A percentile compares a stretch with the other conserved stretches of the same genome.
These are phyloP conservation scores for Crocuta crocuta DNA, from an alignment of 2,113 vertebrate species.

Conservation along the genomic window DNA sequence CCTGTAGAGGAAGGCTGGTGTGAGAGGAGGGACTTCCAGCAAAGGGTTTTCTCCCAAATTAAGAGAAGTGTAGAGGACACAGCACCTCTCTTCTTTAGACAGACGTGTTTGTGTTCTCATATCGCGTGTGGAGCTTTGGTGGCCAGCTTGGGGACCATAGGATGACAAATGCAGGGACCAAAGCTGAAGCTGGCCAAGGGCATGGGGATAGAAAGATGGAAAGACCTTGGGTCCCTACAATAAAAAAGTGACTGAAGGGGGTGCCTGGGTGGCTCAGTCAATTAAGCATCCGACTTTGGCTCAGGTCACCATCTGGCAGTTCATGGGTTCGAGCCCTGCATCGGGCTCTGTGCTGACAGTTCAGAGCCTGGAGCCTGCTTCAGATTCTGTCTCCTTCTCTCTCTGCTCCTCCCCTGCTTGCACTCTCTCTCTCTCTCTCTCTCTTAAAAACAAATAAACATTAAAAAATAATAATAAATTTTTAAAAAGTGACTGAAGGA, in stretches of 20 bases:
- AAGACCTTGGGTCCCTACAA: neutral
- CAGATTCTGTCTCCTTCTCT: no score
- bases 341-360: no score
- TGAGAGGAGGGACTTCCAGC: neutral
- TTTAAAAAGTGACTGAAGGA: neutral
- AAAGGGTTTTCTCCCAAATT: neutral
- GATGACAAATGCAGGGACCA: neutral
- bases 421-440: no score
- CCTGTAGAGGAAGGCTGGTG: neutral
- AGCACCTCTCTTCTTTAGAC: neutral
- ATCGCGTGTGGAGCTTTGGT: neutral
- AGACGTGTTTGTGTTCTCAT: neutral
- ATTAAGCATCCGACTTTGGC: no score
- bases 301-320: no score
- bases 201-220: neutral
- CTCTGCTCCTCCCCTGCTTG: no score
- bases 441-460: no score
- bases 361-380: no score
- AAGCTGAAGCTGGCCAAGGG: neutral
- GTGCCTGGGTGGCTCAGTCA: no score
- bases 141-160: neutral
- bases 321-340: no score
- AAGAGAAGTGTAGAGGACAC: neutral
- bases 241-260: neutral
- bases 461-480: no score